Percentiles rank a stretch among this genome's conserved stretches.
phyloP scores from a whole-genome alignment of 2,113 vertebrate species.

The Prionailurus bengalensis region DNA sequence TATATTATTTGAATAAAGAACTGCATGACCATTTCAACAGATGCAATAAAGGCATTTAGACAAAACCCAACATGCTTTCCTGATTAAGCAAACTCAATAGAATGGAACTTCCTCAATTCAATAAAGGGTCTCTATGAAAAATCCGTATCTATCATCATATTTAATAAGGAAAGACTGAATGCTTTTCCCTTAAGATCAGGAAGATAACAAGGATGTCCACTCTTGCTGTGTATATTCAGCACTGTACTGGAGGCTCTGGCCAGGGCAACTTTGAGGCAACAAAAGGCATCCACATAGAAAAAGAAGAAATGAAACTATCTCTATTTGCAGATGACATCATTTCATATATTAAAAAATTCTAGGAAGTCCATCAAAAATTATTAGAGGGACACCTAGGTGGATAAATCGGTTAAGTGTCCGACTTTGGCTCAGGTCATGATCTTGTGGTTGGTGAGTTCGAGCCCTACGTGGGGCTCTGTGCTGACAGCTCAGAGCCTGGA shows the following conservation, averaged over 20 bases:
- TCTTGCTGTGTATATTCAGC: background rate
- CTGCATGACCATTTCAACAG: background rate
- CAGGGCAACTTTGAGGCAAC: background rate
- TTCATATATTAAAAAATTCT: background rate
- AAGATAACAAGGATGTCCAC: background rate
- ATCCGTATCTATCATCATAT: background rate
- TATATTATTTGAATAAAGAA: background rate
- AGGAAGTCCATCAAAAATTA: background rate
- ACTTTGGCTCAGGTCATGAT: too few relatives aligned
- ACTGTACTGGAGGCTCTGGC: background rate
- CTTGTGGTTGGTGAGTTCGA: too few relatives aligned
- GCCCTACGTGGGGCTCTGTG: too few relatives aligned
- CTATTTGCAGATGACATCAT: background rate
- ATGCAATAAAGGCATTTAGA: background rate
- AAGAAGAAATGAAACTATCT: background rate
- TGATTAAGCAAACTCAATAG: background rate
- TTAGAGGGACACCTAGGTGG: background rate
- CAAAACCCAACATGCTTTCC: background rate
- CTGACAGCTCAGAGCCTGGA: background rate
- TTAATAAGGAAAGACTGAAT: background rate
- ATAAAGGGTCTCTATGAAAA: background rate
- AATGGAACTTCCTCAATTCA: background rate
- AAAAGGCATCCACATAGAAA: background rate
- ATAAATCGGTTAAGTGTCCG: too few relatives aligned
- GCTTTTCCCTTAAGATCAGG: background rate